phyloP scores from a whole-genome alignment of 2,888 invertebrate genomes.

The Drosophila infuscata region DNA sequence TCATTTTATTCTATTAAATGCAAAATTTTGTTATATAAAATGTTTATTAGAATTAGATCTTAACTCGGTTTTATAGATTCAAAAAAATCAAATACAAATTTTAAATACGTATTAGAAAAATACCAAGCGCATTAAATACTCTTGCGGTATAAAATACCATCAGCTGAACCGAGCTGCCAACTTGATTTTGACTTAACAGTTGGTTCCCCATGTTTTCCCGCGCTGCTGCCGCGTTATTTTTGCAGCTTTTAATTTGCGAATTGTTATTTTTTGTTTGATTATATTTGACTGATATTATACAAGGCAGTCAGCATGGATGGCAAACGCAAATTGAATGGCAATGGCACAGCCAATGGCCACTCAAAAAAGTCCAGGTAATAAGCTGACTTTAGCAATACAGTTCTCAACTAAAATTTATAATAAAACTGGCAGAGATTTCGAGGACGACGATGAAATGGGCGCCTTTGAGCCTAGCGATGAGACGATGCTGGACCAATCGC shows the following conservation, averaged over 20 bases:
- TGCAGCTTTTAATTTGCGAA: slow-evolving; percentile 32
- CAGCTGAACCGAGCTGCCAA: slow-evolving; percentile 25
- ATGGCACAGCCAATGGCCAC: slow-evolving; percentile 50
- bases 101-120: not conserved
- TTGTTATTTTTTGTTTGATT: slow-evolving; percentile 9
- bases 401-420: not conserved
- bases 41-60: not conserved
- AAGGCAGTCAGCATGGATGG: slow-evolving; percentile 50
- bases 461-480: slow-evolving; percentile 84
- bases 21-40: not conserved
- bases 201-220: slow-evolving; percentile 42
- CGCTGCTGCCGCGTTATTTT: slow-evolving; percentile 35
- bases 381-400: not conserved
- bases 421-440: slow-evolving; percentile 69
- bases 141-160: not conserved
- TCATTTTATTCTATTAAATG: not conserved
- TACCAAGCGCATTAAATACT: not conserved
- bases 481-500: slow-evolving; percentile 84
- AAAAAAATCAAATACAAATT: not conserved
- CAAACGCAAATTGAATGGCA: slow-evolving; percentile 67
- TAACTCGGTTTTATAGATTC: too few species aligned
- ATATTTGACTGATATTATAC: slow-evolving; percentile 7
- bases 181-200: slow-evolving; percentile 28
- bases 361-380: slow-evolving; percentile 77
- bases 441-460: slow-evolving; percentile 88